Evolutionary conservation across 2,888 invertebrate genomes (phyloP), one percentile per base, ranked within the genome.

Genomic region (Cylindroiulus punctatus): DNA sequence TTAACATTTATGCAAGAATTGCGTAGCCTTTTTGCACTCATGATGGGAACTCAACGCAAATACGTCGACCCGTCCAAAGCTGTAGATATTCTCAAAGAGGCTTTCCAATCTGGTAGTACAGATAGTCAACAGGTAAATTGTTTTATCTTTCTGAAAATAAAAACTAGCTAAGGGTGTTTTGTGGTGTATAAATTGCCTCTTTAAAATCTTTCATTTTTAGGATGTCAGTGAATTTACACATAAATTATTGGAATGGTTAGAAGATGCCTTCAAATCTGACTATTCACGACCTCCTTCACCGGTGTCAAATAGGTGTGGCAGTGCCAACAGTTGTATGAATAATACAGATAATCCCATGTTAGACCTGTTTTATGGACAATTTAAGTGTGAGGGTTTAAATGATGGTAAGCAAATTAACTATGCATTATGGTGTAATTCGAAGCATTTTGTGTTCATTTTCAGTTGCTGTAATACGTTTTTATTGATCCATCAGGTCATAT

Each of bases 211-310:
- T 86, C 22, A 26, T 65, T 82, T 88, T 57, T 83, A 89, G 88
- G 92, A 92, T 89, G 91, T 92, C 19, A 91, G 91, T 88, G 92
- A 92, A 88, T 92, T 92, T 87, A 91, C 91, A 86, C 92, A 92
- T 88, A 92, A 91, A 87, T 89, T 92, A 22, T 88, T 91, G 32
- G 91, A 91, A 87, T 91, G 91, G 90, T 88, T 92, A 82, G 92
- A 92, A 89, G 91, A 91, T 88, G 91, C 91, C 26, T 92, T 91
- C 88, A 90, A 90, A 87, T 88, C 88, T 87, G 87, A 88, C 88
- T 88, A 87, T 86, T 88, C 26, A 86, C 88, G 40, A 87, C 89
- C 86, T 7, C 22, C 83, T 32, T 84, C 87, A 19, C 81, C 81
- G 22, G 86, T 36, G 0, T 17, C 42, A 36, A 47, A 47, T 30